Evolutionary conservation across 1,140 invertebrate genomes (phyloP), one percentile per base, ranked within the genome.

Genomic region (Drosophila nannoptera): DNA sequence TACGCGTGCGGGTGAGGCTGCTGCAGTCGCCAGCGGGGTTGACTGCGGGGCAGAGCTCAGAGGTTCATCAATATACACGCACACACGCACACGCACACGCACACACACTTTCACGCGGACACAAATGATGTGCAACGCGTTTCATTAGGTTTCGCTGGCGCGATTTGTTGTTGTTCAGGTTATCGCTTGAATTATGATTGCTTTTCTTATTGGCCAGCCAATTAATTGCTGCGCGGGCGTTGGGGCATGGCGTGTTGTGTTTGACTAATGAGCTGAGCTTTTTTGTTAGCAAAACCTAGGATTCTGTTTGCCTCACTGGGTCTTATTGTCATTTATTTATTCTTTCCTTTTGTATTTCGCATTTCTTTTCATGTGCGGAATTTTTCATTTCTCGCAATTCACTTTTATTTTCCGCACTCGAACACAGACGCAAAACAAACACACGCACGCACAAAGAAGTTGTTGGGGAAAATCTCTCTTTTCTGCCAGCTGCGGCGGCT

Each of bases 221-320:
- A 84, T 84, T 83, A 84, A 83, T 83, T 84, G 78, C 5, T 35
- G 14, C 6, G 6, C 6, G 40, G n/a, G 9, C 40, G 40, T 42
- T 42, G 4, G 12, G 49, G 29, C 43, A 12, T 6, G 62, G 62
- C 43, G 62, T 49, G 62, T 50, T 32, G 11, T 22, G 2, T 29
- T 40, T 14, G 50, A 66, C 64, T 82, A 82, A 82, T 82, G 72
- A 83, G 78, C 43, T 22, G 22, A 22, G 72, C n/a, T n/a, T n/a
- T n/a, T n/a, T n/a, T n/a, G n/a, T n/a, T n/a, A n/a, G n/a, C 72
- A 22, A 55, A 55, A 31, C 14, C 32, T 35, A 9, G 14, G n/a
- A n/a, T 33, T 50, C 49, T 35, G 49, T 12, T 16, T 32, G 49
- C 31, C 11, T 52, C 6, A 35, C 7, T 52, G 22, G 11, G 6